Conservation (phyloP, 2,113 vertebrate genomes). For the Anhinga rufa region DNA sequence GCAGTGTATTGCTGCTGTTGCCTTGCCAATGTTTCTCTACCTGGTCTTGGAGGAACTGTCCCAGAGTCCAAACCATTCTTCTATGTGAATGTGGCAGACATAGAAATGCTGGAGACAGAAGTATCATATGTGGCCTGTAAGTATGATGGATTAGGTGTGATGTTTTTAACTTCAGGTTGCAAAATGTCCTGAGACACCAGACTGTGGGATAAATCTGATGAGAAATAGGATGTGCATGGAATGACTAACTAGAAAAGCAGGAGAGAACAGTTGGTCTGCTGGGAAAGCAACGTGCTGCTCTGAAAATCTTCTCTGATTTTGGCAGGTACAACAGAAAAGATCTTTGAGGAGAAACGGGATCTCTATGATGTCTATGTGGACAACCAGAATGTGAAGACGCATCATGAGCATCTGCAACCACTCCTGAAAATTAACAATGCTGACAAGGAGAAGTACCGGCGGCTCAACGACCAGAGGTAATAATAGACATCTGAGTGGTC, state of each 20-base stretch:
- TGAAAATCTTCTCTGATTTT: neutral
- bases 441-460: slow-evolving; percentile 91
- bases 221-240: neutral
- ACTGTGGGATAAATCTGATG: neutral
- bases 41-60: slow-evolving; percentile 85
- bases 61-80: slow-evolving; percentile 96
- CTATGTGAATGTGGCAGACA: slow-evolving; percentile 96
- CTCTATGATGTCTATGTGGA: slow-evolving; percentile 95
- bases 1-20: slow-evolving; percentile 97
- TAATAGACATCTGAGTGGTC: neutral
- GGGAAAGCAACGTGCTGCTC: neutral
- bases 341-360: slow-evolving; percentile 94
- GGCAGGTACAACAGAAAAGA: slow-evolving; percentile 96
- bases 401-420: slow-evolving; percentile 85
- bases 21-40: slow-evolving; percentile 92
- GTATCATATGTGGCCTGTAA: slow-evolving; percentile 96
- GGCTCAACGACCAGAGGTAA: slow-evolving; percentile 96
- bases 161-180: neutral
- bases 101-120: slow-evolving; percentile 88
- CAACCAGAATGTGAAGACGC: slow-evolving; percentile 98
- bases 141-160: slow-evolving; percentile 27
- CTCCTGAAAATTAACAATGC: slow-evolving; percentile 89
- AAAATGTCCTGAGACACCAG: neutral
- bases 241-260: neutral
- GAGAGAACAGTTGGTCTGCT: neutral